Base-by-base conservation (phyloP, 1,140 invertebrate genomes). In the Agrilus planipennis region DNA sequence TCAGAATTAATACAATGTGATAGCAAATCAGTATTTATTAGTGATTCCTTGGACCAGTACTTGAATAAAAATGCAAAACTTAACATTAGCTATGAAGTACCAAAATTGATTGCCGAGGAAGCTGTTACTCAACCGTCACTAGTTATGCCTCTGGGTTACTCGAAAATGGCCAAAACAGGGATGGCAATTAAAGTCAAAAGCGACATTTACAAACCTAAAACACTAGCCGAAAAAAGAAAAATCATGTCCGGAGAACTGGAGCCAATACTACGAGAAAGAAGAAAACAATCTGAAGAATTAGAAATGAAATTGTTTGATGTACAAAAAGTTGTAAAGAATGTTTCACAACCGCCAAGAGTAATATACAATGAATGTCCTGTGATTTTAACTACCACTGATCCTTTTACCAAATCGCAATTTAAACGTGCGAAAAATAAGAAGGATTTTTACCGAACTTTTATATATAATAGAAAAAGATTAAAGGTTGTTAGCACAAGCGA, bases 191-290 rank as follows among this genome's bases (percentile, higher is more conserved):
- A 10, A 2, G 14, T 12, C 14, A 15, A 34, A 4, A 34, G n/a
- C 17, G 31, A 35, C 3, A 12, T 22, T 11, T 35, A 19, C 17
- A 61, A 61, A 44, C 47, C 56, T 5, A 60, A 57, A 53, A 61
- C 59, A 11, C 45, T 61, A 15, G 59, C 59, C 6, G 56, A 61
- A 44, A 61, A 59, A 51, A 18, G 59, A 34, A 48, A 44, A 42
- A 42, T 58, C 28, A 44, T 61, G n/a, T 55, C 58, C 40, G 42
- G 15, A 34, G 32, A n/a, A n/a, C n/a, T n/a, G n/a, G n/a, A 34
- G 22, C 36, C 43, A 18, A 47, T 42, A 34, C 14, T 20, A 17
- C 41, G 36, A 28, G 43, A 52, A 32, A 22, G 39, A 18, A 48
- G 39, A 22, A 32, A 15, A 15, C 7, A 15, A 15, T 7, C 7